A percentile compares a stretch with the other conserved stretches of the same genome.
Evolutionary conservation across 2,888 invertebrate species (phyloP).

Genomic region (Drosophila subquinaria): DNA sequence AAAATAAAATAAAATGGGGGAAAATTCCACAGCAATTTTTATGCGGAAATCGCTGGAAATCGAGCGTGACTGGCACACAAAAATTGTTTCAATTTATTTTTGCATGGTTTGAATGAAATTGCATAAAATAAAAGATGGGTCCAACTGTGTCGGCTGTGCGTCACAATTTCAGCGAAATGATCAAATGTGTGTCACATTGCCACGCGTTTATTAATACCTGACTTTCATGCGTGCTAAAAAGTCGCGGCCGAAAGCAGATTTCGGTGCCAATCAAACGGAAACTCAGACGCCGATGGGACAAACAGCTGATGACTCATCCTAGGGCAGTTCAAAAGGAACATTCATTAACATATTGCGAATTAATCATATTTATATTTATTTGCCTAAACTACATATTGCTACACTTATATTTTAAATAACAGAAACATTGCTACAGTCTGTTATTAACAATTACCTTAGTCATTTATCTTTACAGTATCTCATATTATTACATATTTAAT

Average conservation of each 20-base stretch:
- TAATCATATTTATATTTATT: background rate
- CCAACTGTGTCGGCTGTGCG: slow-evolving; percentile 72
- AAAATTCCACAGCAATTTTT: slow-evolving; percentile 3
- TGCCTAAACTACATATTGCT: background rate
- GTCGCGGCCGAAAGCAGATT: slow-evolving; percentile 44
- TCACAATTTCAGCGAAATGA: slow-evolving; percentile 61
- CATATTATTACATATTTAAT: slow-evolving; percentile 1
- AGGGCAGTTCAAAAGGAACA: slow-evolving; percentile 34
- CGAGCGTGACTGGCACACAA: slow-evolving; percentile 51
- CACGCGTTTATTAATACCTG: slow-evolving; percentile 71
- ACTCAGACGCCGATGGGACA: slow-evolving; percentile 29
- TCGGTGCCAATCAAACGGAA: slow-evolving; percentile 61
- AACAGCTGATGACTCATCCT: slow-evolving; percentile 50
- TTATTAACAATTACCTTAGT: background rate
- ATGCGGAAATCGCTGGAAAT: slow-evolving; percentile 71
- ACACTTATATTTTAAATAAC: background rate
- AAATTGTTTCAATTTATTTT: slow-evolving; percentile 54
- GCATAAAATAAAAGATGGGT: slow-evolving; percentile 41
- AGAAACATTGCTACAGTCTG: background rate
- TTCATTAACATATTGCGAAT: slow-evolving; percentile 17
- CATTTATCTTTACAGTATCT: background rate
- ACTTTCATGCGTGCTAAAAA: slow-evolving; percentile 55
- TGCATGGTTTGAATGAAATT: slow-evolving; percentile 49
- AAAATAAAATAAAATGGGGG: background rate
- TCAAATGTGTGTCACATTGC: slow-evolving; percentile 54